phyloP scores from a whole-genome alignment of 1,140 invertebrate species.

The Caerostris extrusa region DNA sequence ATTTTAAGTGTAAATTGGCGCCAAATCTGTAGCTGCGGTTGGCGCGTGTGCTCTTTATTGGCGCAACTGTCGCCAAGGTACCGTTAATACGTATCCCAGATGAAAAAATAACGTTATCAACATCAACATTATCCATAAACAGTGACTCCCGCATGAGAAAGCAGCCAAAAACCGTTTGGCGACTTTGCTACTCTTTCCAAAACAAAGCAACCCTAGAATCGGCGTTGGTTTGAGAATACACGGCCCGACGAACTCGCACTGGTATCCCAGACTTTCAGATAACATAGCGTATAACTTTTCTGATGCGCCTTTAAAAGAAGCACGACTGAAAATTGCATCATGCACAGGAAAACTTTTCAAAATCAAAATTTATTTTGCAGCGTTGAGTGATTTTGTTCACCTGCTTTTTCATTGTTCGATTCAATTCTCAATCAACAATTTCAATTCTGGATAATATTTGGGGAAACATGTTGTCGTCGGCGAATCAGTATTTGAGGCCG shows the following conservation, averaged over 20 bases:
- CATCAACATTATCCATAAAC: background rate
- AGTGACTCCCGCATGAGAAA: background rate
- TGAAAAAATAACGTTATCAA: background rate
- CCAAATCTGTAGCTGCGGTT: no score
- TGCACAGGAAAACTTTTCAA: background rate
- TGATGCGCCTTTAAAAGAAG: background rate
- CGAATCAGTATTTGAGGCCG: slow-evolving; percentile 95
- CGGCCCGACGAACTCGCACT: background rate
- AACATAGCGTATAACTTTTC: background rate
- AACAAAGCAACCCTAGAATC: slow-evolving; percentile 55
- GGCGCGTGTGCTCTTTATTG: no score
- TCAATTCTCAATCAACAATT: background rate
- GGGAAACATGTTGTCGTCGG: slow-evolving; percentile 87
- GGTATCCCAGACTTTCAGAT: background rate
- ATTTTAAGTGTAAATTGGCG: no score
- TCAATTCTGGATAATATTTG: background rate
- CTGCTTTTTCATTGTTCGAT: background rate
- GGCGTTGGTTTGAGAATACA: background rate
- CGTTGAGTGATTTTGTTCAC: background rate
- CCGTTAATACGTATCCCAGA: no score
- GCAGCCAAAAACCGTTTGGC: slow-evolving; percentile 42
- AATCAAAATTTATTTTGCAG: background rate
- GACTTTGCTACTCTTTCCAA: background rate
- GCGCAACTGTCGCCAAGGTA: no score
- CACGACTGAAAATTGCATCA: background rate